phyloP scores from a whole-genome alignment of 2,888 invertebrate species.

The Brenthis hecate region DNA sequence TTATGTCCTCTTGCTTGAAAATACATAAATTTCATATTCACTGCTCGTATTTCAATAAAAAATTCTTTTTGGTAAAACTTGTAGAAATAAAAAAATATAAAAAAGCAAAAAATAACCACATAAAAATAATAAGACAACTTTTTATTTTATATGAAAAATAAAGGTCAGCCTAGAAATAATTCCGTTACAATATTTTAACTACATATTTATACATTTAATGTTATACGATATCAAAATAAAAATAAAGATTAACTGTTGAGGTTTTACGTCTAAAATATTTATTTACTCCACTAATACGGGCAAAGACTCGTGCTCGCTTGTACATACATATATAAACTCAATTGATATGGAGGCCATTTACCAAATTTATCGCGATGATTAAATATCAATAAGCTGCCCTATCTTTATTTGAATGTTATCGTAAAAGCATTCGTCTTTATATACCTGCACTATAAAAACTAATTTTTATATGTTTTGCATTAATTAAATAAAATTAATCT shows the following conservation, averaged over 20 bases:
- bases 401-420: slow-evolving; percentile 33
- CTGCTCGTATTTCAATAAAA: too few species aligned
- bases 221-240: too few species aligned
- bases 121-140: too few species aligned
- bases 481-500: slow-evolving; percentile 9
- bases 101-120: too few species aligned
- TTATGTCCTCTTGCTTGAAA: too few species aligned
- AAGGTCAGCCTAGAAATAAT: too few species aligned
- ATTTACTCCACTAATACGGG: background rate
- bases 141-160: too few species aligned
- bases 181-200: too few species aligned
- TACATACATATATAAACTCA: slow-evolving; percentile 2
- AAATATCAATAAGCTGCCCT: slow-evolving; percentile 28
- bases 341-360: slow-evolving; percentile 33
- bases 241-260: slow-evolving; percentile 42
- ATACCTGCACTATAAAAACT: slow-evolving; percentile 23
- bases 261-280: slow-evolving; percentile 27
- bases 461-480: slow-evolving; percentile 27
- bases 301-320: slow-evolving; percentile 5
- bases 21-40: too few species aligned
- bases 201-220: too few species aligned
- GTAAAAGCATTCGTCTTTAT: slow-evolving; percentile 26
- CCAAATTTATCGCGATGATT: slow-evolving; percentile 36
- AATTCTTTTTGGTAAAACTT: too few species aligned
- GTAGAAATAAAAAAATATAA: too few species aligned